Evolutionary conservation across 2,113 vertebrate species (phyloP).

Genomic region (Lipotes vexillifer): DNA sequence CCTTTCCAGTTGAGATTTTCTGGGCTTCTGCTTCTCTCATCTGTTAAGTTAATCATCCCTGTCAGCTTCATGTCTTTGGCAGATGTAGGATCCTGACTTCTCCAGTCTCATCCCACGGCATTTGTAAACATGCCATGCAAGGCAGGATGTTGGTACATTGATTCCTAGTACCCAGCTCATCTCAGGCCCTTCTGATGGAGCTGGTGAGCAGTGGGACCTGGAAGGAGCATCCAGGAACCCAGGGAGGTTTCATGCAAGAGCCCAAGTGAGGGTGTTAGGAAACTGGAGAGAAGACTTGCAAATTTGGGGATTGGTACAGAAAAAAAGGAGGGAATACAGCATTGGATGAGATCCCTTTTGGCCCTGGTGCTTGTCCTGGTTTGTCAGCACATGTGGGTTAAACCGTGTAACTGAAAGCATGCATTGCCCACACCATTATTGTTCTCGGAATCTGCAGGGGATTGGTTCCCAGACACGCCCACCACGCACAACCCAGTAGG

Average conservation of each 20-base stretch:
- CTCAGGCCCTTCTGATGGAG: not conserved
- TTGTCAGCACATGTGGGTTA: not conserved
- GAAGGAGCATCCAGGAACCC: not conserved
- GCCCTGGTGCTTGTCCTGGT: not conserved
- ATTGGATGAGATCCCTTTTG: not conserved
- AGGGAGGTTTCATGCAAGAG: not conserved
- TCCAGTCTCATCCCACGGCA: too few relatives aligned
- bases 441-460: not conserved
- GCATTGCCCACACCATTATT: fast-evolving
- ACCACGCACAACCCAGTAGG: not conserved
- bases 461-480: not conserved
- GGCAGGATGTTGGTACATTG: fast-evolving
- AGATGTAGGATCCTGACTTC: not conserved
- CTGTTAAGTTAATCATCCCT: not conserved
- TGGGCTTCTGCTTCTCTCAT: not conserved
- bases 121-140: not conserved
- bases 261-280: not conserved
- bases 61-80: not conserved
- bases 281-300: not conserved
- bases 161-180: not conserved
- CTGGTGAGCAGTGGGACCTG: not conserved
- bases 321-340: not conserved
- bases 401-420: not conserved
- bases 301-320: not conserved
- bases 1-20: not conserved